Evolutionary conservation across 2,888 invertebrate species (phyloP), one percentile per base, ranked within the genome.

Genomic region (Caenorhabditis plicata): DNA sequence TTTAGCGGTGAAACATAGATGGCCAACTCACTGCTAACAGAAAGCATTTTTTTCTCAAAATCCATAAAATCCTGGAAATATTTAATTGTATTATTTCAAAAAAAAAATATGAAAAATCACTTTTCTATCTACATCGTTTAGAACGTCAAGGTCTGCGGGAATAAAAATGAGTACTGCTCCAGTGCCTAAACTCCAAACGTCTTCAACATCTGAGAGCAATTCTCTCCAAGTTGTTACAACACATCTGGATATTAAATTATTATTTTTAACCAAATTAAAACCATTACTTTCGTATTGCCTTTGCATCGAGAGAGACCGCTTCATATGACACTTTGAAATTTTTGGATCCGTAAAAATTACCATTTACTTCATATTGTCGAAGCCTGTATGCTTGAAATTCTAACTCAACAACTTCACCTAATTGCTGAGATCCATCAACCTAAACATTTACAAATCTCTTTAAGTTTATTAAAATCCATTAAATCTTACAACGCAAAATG

Each of bases 161-260:
- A 80, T 64, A 25, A 81, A 48, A n/a, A 80, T 55, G 4, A 80
- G 46, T 2, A 80, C 68, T 2, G 77, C 77, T 33, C 80, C 80
- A 7, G 69, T 53, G 1, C 64, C 48, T 7, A 64, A 44, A 9
- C 53, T 46, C 54, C 78, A 58, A 29, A 71, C 40, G 17, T 58
- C 63, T 13, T 68, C 66, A 19, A 79, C 45, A 41, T 75, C 72
- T 2, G 57, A 50, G 3, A 65, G 56, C 33, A 80, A 43, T 26
- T 80, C 77, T 19, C 64, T 56, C 80, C 80, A 80, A 7, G 64
- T 51, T 7, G 75, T 70, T 2, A 80, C 62, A 25, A 74, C 50
- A 26, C 80, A 75, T 51, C 72, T 69, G 42, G 39, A 50, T 8
- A 35, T 19, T 9, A 5, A 23, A n/a, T 17, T 4, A 7, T 15